phyloP scores from a whole-genome alignment of 2,797 vertebrate genomes.

The Atherinosoma microstoma region DNA sequence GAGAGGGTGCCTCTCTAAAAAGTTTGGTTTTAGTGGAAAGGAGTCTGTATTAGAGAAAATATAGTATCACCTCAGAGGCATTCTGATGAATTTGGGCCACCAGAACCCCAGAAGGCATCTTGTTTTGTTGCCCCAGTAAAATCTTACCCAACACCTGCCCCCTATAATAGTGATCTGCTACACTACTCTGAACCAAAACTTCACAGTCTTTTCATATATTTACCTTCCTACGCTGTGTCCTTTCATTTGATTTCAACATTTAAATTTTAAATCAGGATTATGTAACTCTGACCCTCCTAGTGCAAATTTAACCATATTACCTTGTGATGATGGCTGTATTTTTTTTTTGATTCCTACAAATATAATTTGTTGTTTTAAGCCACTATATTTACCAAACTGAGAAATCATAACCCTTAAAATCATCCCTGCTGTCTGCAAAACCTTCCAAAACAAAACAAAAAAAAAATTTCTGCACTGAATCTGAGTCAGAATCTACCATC shows the following conservation, averaged over 20 bases:
- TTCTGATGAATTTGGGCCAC: slow-evolving; percentile 48
- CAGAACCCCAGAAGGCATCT: slow-evolving; percentile 39
- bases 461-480: not conserved
- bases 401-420: not conserved
- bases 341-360: not conserved
- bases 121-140: slow-evolving; percentile 51
- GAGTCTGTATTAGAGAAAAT: slow-evolving; percentile 4
- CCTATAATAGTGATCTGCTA: slow-evolving; percentile 37
- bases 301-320: not conserved
- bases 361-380: not conserved
- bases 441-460: not conserved
- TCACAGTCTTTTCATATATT: not conserved
- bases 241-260: not conserved
- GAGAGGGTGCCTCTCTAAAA: not conserved
- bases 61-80: slow-evolving; percentile 19
- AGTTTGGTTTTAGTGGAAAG: slow-evolving; percentile 8
- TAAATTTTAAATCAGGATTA: not conserved
- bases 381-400: not conserved
- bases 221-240: not conserved
- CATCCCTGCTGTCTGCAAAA: not conserved
- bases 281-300: not conserved
- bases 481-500: not conserved
- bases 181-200: slow-evolving; percentile 22
- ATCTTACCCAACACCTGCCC: slow-evolving; percentile 56
- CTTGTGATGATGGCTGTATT: not conserved